Percentiles rank a stretch among this genome's conserved stretches.
phyloP scores from a whole-genome alignment of 2,797 vertebrate species.

The Dermochelys coriacea region DNA sequence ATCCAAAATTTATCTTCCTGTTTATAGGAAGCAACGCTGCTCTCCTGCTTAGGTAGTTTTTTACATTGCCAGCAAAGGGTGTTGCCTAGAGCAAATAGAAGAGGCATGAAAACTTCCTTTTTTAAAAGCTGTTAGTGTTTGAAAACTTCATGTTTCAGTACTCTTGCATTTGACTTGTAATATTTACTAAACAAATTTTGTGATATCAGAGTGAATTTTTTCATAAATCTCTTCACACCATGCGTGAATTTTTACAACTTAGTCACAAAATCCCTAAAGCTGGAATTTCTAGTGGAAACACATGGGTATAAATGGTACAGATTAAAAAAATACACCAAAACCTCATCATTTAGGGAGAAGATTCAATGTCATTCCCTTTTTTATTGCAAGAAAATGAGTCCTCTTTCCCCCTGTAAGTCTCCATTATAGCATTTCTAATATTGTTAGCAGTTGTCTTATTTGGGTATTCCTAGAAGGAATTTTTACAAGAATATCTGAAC shows the following conservation, averaged over 20 bases:
- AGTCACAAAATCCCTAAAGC: neutral
- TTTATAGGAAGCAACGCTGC: neutral
- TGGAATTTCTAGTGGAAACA: neutral
- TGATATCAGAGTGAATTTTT: neutral
- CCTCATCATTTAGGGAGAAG: neutral
- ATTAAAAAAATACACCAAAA: neutral
- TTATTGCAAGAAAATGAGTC: neutral
- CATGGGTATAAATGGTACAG: neutral
- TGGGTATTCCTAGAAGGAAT: neutral
- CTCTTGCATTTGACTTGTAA: neutral
- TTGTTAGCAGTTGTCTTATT: neutral
- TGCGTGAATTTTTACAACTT: neutral
- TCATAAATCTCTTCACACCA: fast-evolving
- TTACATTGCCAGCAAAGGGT: neutral
- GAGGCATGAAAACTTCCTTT: neutral
- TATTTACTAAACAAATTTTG: neutral
- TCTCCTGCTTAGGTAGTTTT: neutral
- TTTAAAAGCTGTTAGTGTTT: neutral
- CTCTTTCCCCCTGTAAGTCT: neutral
- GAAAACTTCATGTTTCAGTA: neutral
- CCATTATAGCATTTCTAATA: fast-evolving
- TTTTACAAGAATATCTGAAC: neutral
- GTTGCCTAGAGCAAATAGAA: neutral
- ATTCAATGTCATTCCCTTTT: neutral
- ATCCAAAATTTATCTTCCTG: fast-evolving